Base-by-base conservation (phyloP, 2,797 vertebrate species). In the Neosilurus mollespiculum region DNA sequence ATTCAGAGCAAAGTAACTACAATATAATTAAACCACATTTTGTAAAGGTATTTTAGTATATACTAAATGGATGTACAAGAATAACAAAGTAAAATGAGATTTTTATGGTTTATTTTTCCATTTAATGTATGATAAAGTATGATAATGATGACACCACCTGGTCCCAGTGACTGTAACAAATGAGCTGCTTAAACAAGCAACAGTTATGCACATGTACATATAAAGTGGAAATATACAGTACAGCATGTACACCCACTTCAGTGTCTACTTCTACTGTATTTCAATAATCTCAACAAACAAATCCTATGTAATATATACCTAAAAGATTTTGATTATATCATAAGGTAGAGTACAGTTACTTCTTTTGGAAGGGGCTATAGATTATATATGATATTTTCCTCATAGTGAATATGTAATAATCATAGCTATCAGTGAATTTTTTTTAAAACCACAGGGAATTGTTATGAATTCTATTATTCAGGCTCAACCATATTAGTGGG, bases 401-500 rank as follows among this genome's bases (percentile, higher is more conserved):
- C 20, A 82, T 26, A 22, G 70, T 9, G 12, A 49, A 43, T 30
- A 62, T 61, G 37, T 51, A 79, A 62, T 64, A 64, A 65, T 72
- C 20, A 37, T 65, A 75, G 69, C 22, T 56, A 9, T 24, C 22
- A 12, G 34, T 82, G 69, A 67, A n/a, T n/a, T 49, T 54, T 61
- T 59, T 51, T 78, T 6, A 73, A 24, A 54, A 51, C 37, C 49
- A 9, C 30, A 53, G 37, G 76, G 58, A 80, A 77, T 16, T 75
- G 16, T 7, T 67, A 11, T 62, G 16, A 66, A 67, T 77, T 59
- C 12, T n/a, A 59, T 16, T 62, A 66, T 76, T 83, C 15, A 20
- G 64, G 77, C 56, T 53, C 49, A 81, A 64, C 56, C 58, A 43
- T 37, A 67, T 59, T 70, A 51, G 72, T 43, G 81, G 59, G 59